Base-by-base conservation (phyloP, 2,888 invertebrate genomes). In the Arrhopalites spinosus region DNA sequence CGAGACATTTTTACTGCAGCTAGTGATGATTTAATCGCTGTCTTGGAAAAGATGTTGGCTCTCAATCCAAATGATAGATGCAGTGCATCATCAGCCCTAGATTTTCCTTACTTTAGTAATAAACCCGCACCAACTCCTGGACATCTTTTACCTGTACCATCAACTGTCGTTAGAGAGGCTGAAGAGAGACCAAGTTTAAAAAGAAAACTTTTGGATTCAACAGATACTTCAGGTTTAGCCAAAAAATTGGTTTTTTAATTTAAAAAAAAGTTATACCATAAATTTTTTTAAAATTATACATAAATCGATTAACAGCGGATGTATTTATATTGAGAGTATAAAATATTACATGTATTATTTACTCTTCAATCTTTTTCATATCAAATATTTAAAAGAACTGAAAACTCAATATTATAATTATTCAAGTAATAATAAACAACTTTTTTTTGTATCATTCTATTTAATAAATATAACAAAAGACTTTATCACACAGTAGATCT, bases 1-100 rank as follows among this genome's bases (percentile, higher is more conserved):
- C 91, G 92, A 78, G 91, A 94, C 83, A 96, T 99, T 84, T 99
- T 99, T 86, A 95, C 95, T 63, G 98, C 98, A 1, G 98, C 97
- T 1, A 90, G 91, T 0, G 94, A 96, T 85, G 98, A 98, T 87
- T 88, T 98, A 50, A 86, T 99, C 36, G 90, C 91, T 79, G 87
- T 99, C 71, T 87, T 98, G 76, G 90, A 91, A 59, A 90, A 89
- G 73, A 86, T 97, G 74, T 87, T 98, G 15, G 89, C 91, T 15
- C 87, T 97, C 78, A 92, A 95, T 87, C 98, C 98, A 0, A 87
- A 91, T 5, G 90, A 90, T 80, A 88, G 98, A 73, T 92, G 92
- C 83, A 91, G 91, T 59, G 94, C 95, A 84, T 90, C 92, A 27
- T 90, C 93, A 85, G 94, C 95, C 0, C 87, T 98, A 56, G 90